A percentile compares a stretch with the other conserved stretches of the same genome.
phyloP scores from a whole-genome alignment of 2,113 vertebrate species.

The Addax nasomaculatus region DNA sequence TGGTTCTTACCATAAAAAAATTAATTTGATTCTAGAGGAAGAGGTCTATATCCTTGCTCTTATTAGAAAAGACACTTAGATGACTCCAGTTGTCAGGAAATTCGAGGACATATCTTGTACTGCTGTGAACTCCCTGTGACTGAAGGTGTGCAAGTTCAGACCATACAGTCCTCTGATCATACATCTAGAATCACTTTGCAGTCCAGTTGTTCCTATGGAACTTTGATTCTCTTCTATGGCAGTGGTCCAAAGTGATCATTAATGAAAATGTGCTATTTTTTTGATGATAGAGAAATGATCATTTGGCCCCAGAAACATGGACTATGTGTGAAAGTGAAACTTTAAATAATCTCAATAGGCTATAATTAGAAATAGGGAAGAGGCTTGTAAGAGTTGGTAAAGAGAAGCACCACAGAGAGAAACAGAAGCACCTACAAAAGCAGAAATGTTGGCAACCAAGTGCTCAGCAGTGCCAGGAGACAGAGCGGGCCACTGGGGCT shows the following conservation, averaged over 20 bases:
- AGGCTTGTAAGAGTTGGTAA: not conserved
- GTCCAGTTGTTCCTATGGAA: not conserved
- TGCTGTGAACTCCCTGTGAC: not conserved
- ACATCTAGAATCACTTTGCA: not conserved
- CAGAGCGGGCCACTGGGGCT: conserved; percentile 39
- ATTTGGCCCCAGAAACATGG: not conserved
- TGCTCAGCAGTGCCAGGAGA: not conserved
- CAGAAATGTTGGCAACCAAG: not conserved
- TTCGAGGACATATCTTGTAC: not conserved
- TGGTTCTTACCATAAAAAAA: not conserved
- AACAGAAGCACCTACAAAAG: not conserved
- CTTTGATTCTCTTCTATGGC: not conserved
- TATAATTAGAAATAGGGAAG: not conserved
- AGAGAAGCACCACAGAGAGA: not conserved
- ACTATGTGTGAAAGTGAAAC: not conserved
- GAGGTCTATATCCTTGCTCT: not conserved
- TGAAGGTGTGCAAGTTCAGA: not conserved
- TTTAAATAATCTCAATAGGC: not conserved
- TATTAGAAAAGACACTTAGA: not conserved
- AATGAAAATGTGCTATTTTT: not conserved
- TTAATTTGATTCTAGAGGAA: not conserved
- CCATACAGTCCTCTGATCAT: no score
- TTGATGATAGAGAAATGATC: not conserved
- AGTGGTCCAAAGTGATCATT: not conserved
- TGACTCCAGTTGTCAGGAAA: not conserved